These are phyloP conservation scores for Cheilosia urbana DNA, from an alignment of 2,888 invertebrate species.

Conservation along the genomic window DNA sequence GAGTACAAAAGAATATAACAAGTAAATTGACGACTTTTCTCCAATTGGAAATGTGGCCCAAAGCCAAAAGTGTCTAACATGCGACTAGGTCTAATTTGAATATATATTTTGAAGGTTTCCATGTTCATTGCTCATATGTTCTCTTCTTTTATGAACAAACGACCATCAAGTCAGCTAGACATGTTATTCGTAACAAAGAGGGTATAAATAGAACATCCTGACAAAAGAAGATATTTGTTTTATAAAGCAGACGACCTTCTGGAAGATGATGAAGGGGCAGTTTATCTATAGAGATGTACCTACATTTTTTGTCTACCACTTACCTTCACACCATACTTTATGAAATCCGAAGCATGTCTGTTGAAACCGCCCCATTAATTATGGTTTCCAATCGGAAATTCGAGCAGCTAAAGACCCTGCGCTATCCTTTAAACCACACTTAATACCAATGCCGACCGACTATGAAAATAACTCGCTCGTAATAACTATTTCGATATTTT, in stretches of 20 bases:
- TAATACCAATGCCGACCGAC: neutral
- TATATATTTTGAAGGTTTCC: slow-evolving; percentile 30
- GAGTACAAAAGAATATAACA: neutral
- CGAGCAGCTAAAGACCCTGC: neutral
- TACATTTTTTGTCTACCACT: neutral
- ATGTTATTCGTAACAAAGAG: neutral
- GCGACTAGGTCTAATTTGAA: slow-evolving; percentile 11
- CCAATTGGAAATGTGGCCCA: neutral
- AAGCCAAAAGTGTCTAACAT: slow-evolving; percentile 7
- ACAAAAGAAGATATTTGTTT: neutral
- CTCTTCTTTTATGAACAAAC: neutral
- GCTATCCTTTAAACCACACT: neutral
- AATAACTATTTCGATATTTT: slow-evolving; percentile 24
- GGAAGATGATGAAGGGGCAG: too few species aligned
- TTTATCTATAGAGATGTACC: too few species aligned
- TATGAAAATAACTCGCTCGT: slow-evolving; percentile 10
- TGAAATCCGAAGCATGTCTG: neutral
- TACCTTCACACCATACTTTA: neutral
- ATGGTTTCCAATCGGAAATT: neutral
- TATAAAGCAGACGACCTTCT: too few species aligned
- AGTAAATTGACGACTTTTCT: neutral
- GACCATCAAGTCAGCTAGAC: neutral
- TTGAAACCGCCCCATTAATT: neutral
- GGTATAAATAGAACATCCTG: neutral
- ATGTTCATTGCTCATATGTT: slow-evolving; percentile 33